Percentiles rank a stretch among this genome's conserved stretches.
These are phyloP conservation scores for Parazoanthus atlanticus DNA, from an alignment of 92 coral and sea anemone species.

Conservation along the genomic window DNA sequence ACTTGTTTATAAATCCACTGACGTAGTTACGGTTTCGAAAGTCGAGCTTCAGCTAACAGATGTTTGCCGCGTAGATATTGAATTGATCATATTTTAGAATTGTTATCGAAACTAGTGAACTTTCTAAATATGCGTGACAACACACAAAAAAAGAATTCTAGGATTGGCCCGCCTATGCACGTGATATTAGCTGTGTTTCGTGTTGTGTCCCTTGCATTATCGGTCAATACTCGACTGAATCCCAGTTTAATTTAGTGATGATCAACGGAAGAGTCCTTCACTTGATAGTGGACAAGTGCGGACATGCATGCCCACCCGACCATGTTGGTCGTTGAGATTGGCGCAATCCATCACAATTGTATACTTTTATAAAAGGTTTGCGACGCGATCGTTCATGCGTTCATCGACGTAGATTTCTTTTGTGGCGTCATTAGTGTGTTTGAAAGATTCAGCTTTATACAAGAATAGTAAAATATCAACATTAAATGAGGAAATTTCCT, in stretches of 20 bases:
- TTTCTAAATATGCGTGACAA: conserved; percentile 17
- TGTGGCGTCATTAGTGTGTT: neutral
- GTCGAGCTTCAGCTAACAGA: neutral
- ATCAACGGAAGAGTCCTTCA: neutral
- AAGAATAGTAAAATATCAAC: no score
- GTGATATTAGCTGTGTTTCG: conserved; percentile 3
- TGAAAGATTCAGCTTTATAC: neutral
- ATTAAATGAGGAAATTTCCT: neutral
- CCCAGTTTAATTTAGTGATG: neutral
- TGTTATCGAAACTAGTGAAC: neutral
- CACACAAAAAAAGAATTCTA: neutral
- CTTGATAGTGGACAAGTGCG: neutral
- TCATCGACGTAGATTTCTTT: neutral
- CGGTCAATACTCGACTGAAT: neutral
- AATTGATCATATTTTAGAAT: neutral
- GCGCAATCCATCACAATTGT: neutral
- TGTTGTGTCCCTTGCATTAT: neutral
- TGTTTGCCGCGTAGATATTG: neutral
- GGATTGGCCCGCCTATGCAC: conserved; percentile 1
- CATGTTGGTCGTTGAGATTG: neutral
- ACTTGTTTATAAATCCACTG: neutral
- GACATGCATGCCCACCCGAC: neutral
- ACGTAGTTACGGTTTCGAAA: neutral
- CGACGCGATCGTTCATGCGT: neutral
- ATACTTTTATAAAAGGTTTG: no score